Evolutionary conservation across 2,888 invertebrate species (phyloP).

Genomic region (Lymantria dispar): DNA sequence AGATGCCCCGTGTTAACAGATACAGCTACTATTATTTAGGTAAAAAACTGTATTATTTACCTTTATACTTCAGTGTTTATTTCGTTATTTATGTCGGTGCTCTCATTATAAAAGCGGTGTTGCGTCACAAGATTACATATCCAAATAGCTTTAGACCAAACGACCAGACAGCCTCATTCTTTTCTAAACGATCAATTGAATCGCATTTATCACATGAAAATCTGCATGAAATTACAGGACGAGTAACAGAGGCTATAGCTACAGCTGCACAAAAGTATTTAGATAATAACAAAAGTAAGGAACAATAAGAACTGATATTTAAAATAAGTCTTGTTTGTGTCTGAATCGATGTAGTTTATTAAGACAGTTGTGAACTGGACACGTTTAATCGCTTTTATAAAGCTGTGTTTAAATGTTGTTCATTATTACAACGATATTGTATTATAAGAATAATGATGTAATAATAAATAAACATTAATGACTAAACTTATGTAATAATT

Average conservation of each 20-base stretch:
- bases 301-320: constrained; percentile 4
- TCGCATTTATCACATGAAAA: constrained; percentile 73
- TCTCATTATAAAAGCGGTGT: constrained; percentile 87
- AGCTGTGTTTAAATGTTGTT: constrained; percentile 59
- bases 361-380: constrained; percentile 71
- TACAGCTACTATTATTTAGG: constrained; percentile 90
- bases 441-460: not conserved
- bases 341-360: constrained; percentile 3
- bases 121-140: constrained; percentile 87
- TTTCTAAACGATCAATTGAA: constrained; percentile 67
- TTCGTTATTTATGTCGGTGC: constrained; percentile 87
- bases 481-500: too few species aligned
- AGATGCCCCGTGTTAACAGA: constrained; percentile 82
- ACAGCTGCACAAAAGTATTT: constrained; percentile 69
- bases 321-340: constrained; percentile 9
- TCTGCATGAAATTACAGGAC: constrained; percentile 71
- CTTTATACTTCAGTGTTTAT: constrained; percentile 89
- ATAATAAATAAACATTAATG: not conserved
- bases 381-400: constrained; percentile 51
- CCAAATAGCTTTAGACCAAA: constrained; percentile 80
- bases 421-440: constrained; percentile 62
- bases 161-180: constrained; percentile 61
- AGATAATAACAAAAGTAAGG: constrained; percentile 33
- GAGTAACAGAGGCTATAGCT: constrained; percentile 69
- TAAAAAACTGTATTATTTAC: constrained; percentile 88